Evolutionary conservation across 2,797 vertebrate genomes (phyloP).

Genomic region (Enteromius unitaeniatus): DNA sequence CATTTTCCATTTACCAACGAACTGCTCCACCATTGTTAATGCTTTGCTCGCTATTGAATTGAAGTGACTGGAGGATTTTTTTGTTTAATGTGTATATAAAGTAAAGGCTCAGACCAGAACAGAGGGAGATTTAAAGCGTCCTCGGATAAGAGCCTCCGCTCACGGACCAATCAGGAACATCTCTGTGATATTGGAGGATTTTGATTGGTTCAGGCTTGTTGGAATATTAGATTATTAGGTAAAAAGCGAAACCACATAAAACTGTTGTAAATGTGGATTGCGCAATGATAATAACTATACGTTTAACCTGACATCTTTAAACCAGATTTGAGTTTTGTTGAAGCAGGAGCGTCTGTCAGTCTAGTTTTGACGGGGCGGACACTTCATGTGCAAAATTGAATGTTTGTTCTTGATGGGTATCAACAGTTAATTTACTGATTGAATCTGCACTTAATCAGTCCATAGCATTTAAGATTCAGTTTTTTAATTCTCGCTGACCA

Average conservation of each 20-base stretch:
- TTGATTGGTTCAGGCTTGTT: constrained; percentile 21
- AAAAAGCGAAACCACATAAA: background rate
- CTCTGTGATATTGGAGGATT: background rate
- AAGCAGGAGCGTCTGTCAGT: background rate
- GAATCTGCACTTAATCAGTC: background rate
- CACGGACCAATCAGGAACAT: background rate
- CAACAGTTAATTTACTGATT: background rate
- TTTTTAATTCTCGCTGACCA: background rate
- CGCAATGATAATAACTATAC: background rate
- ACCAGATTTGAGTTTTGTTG: background rate
- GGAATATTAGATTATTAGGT: background rate
- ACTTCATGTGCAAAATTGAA: background rate
- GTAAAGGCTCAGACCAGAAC: background rate
- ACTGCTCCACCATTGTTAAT: constrained; percentile 81
- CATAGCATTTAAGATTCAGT: too few relatives aligned
- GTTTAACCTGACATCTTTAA: background rate
- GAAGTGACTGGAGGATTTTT: background rate
- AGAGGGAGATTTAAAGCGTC: constrained; percentile 29
- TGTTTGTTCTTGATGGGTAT: background rate
- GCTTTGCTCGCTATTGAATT: background rate
- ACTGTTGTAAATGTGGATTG: background rate
- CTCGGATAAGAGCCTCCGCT: background rate
- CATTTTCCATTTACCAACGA: constrained; percentile 90
- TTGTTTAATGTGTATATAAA: background rate
- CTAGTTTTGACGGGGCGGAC: background rate